Evolutionary conservation across 2,113 vertebrate species (phyloP).

Genomic region (Dicerorhinus sumatrensis): DNA sequence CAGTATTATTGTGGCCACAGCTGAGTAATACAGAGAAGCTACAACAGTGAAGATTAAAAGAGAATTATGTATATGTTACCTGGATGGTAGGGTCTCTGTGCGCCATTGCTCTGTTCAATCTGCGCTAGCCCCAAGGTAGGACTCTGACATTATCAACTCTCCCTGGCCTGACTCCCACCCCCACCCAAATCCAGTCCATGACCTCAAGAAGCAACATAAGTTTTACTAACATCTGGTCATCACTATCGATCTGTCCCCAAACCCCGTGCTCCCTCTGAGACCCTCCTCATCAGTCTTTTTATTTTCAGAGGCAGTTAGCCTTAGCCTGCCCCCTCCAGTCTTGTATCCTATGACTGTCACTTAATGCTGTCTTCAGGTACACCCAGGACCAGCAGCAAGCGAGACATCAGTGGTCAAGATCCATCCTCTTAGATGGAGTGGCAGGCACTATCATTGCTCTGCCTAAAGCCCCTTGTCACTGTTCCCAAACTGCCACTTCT

Average conservation of each 20-base stretch:
- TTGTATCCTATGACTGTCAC: not conserved
- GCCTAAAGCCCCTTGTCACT: not conserved
- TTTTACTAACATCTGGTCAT: not conserved
- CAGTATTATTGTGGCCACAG: not conserved
- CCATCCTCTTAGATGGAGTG: not conserved
- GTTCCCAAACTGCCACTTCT: not conserved
- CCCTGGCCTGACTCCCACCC: not conserved
- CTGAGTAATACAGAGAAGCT: conserved; percentile 1
- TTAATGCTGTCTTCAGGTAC: not conserved
- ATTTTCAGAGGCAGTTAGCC: not conserved
- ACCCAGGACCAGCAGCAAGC: not conserved
- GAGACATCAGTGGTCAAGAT: not conserved
- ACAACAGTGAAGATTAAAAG: not conserved
- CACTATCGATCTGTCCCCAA: not conserved
- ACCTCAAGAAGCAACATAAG: not conserved
- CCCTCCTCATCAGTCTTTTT: not conserved
- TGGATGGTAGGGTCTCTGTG: not conserved
- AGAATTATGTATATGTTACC: not conserved
- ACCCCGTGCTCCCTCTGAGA: not conserved
- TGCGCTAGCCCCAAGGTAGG: not conserved
- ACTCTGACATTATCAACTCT: not conserved
- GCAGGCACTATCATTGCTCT: not conserved
- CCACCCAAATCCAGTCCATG: not conserved
- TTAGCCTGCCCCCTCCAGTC: not conserved
- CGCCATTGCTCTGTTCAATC: not conserved